A percentile compares a stretch with the other conserved stretches of the same genome.
phyloP scores from a whole-genome alignment of 2,113 vertebrate genomes.

The Typhlomys cinereus region DNA sequence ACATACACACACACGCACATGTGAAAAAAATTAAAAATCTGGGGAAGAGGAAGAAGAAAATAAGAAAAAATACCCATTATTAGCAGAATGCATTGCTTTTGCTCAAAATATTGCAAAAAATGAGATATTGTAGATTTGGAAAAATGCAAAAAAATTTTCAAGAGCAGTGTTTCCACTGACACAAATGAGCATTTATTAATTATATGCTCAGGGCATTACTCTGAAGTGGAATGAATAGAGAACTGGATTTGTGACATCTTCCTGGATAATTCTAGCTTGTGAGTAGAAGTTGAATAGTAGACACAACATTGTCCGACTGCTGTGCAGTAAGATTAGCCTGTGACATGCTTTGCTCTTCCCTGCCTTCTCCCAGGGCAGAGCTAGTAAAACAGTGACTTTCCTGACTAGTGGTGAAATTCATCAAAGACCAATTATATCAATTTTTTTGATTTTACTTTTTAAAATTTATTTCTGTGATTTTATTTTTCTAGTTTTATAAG shows the following conservation, averaged over 20 bases:
- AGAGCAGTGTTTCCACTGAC: constrained; percentile 24
- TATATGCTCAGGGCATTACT: constrained; percentile 37
- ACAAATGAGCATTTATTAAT: constrained; percentile 63
- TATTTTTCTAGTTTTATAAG: too few species aligned
- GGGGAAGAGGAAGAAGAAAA: too few species aligned
- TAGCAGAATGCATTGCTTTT: background rate
- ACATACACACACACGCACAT: background rate
- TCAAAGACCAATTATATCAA: background rate
- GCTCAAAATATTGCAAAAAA: too few species aligned
- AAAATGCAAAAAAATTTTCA: constrained; percentile 39
- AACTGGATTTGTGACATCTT: constrained; percentile 37
- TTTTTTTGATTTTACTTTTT: background rate
- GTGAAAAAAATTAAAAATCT: background rate
- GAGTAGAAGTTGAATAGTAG: constrained; percentile 29
- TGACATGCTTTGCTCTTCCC: background rate
- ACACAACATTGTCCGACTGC: background rate
- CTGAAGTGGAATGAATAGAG: constrained; percentile 54
- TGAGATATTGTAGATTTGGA: constrained; percentile 56
- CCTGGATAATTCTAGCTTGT: background rate
- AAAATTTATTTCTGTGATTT: too few species aligned
- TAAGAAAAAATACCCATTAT: constrained; percentile 13
- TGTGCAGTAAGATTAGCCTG: background rate
- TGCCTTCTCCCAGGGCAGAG: constrained; percentile 34
- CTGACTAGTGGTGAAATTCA: constrained; percentile 31
- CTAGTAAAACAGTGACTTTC: constrained; percentile 12